A percentile compares a stretch with the other conserved stretches of the same genome.
phyloP scores from a whole-genome alignment of 2,888 invertebrate species.

The Ctena decussata region DNA sequence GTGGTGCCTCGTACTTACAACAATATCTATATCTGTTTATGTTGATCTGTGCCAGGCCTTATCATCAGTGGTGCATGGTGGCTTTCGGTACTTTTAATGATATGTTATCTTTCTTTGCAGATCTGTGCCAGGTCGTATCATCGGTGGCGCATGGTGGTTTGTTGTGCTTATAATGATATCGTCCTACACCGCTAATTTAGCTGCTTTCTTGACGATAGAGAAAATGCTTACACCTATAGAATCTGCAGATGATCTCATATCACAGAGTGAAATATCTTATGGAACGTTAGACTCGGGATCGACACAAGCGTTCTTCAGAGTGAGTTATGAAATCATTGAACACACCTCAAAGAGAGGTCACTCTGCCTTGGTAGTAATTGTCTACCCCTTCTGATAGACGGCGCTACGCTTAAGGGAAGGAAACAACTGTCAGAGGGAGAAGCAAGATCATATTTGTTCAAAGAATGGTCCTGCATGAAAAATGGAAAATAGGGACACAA shows the following conservation, averaged over 20 bases:
- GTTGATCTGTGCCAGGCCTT: slow-evolving; percentile 95
- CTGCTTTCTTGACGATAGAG: slow-evolving; percentile 98
- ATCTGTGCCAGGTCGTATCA: slow-evolving; percentile 96
- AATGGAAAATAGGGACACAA: no score
- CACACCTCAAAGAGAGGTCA: no score
- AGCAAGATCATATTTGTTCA: no score
- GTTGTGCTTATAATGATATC: slow-evolving; percentile 99
- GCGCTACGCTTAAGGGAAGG: no score
- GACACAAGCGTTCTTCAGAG: slow-evolving; percentile 95
- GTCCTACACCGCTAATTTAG: slow-evolving; percentile 98
- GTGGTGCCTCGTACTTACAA: no score
- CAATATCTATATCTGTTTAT: no score
- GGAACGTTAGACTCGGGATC: slow-evolving; percentile 93
- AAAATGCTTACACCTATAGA: slow-evolving; percentile 98
- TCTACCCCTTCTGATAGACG: no score
- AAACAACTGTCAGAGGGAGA: no score
- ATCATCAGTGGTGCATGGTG: slow-evolving; percentile 99
- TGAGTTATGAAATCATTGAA: no score
- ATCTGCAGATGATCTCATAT: slow-evolving; percentile 95
- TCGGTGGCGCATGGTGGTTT: slow-evolving; percentile 99
- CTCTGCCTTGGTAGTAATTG: no score
- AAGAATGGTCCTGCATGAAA: no score
- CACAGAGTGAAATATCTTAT: slow-evolving; percentile 89
- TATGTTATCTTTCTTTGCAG: slow-evolving; percentile 89
- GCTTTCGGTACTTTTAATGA: slow-evolving; percentile 99